Evolutionary conservation across 2,888 invertebrate species (phyloP).

Genomic region (Parnassius smintheus): DNA sequence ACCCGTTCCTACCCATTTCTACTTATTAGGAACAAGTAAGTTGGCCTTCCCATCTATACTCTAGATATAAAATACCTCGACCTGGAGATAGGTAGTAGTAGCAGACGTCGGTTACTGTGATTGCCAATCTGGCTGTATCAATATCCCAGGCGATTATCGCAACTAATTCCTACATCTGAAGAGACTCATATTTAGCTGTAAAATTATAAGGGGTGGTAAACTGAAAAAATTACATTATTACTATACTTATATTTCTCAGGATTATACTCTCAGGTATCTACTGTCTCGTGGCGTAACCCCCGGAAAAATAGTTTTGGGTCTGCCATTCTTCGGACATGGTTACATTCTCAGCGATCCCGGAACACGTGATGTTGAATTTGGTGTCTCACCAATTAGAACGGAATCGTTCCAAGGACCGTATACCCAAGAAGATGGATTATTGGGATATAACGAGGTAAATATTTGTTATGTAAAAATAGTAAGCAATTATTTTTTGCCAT

Average conservation of each 20-base stretch:
- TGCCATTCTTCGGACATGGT: conserved; percentile 92
- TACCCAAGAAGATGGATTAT: conserved; percentile 67
- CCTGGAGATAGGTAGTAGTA: too few relatives aligned
- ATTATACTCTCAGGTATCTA: conserved; percentile 89
- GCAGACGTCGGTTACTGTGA: too few relatives aligned
- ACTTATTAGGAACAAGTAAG: too few relatives aligned
- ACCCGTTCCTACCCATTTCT: too few relatives aligned
- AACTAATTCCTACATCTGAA: too few relatives aligned
- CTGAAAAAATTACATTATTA: neutral
- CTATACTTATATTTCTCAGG: conserved; percentile 63
- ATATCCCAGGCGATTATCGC: too few relatives aligned
- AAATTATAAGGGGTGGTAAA: neutral
- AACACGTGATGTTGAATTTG: conserved; percentile 69
- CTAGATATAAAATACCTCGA: too few relatives aligned
- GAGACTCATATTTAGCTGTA: too few relatives aligned
- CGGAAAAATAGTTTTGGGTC: conserved; percentile 89
- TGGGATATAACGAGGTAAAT: conserved; percentile 91
- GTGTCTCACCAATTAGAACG: conserved; percentile 60
- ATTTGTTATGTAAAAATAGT: too few relatives aligned
- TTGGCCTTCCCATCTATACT: too few relatives aligned
- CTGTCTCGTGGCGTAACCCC: conserved; percentile 86
- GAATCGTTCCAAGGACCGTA: conserved; percentile 85
- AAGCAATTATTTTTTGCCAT: too few relatives aligned
- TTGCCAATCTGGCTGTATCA: too few relatives aligned
- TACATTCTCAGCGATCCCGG: conserved; percentile 80